Evolutionary conservation across 1,140 invertebrate species (phyloP).

Genomic region (Dufourea novaeangliae): DNA sequence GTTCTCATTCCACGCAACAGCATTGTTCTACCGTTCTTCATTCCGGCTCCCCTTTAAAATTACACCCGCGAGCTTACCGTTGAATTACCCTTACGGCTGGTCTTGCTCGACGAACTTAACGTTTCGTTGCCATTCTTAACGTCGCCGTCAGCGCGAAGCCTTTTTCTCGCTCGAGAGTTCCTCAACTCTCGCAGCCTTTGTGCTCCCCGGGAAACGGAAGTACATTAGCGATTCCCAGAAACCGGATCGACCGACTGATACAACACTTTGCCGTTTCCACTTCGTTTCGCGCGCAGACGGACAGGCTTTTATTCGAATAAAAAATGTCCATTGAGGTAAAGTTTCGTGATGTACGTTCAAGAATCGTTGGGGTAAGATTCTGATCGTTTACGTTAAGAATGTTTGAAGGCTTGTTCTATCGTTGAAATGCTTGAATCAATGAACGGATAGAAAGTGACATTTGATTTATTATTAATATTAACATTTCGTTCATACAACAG

Average conservation of each 20-base stretch:
- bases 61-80: not conserved
- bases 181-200: not conserved
- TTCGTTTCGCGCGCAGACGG: too few relatives aligned
- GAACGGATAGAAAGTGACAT: too few relatives aligned
- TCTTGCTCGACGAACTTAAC: not conserved
- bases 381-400: too few relatives aligned
- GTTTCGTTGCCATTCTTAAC: not conserved
- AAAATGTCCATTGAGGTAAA: too few relatives aligned
- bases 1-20: not conserved
- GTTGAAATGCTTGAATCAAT: too few relatives aligned
- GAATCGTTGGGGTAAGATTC: too few relatives aligned
- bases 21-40: not conserved
- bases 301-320: too few relatives aligned
- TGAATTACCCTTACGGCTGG: not conserved
- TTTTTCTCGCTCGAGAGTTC: not conserved
- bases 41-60: slow-evolving; percentile 7
- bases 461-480: too few relatives aligned
- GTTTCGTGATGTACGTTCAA: too few relatives aligned
- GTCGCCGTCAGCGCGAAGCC: too few relatives aligned
- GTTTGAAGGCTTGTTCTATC: too few relatives aligned
- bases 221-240: not conserved
- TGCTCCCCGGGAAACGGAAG: not conserved
- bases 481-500: too few relatives aligned
- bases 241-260: not conserved
- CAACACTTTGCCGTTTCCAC: not conserved